Evolutionary conservation across 2,797 vertebrate species (phyloP), one percentile per base, ranked within the genome.

Genomic region (Morelia viridis): DNA sequence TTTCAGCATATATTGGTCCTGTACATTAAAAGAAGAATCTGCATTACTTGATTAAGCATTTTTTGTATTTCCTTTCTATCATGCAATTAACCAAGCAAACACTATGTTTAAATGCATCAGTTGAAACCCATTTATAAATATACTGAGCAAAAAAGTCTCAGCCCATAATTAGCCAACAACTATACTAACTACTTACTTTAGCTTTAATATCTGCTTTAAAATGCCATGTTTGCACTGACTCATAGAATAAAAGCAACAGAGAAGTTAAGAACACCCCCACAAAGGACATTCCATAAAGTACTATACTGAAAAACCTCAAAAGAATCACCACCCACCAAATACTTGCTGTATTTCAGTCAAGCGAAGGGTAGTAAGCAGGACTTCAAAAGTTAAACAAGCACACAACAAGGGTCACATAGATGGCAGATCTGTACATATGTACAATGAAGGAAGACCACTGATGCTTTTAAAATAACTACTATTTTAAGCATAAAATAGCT

Each of bases 1-100:
- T 99, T 98, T 99, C 99, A 64, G 99, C 98, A 95, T 99, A 99
- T 93, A 99, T 98, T 57, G 99, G 98, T 95, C 99, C 99, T 99
- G 96, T 10, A 93, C 89, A 96, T 92, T 86, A 91, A 90, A 92
- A 92, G 88, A 85, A 22, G 12, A 92, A 64, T 0, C 22, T 76
- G n/a, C 26, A 92, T 28, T 31, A 19, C 10, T 28, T 90, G 56
- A 84, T 53, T 53, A 35, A 61, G 31, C 56, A n/a, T 12, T 64
- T 61, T 50, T 60, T 61, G 50, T 58, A 3, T 7, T 11, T 31
- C 6, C 41, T 71, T 71, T 87, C 84, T 58, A 41, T 6, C 68
- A 62, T 41, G 41, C 1, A 19, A 31, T 24, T 86, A 35, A 76
- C 1, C 41, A 1, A 61, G 24, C 6, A 68, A 7, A 3, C n/a